phyloP scores from a whole-genome alignment of 2,113 vertebrate species.

The Deroptyus accipitrinus region DNA sequence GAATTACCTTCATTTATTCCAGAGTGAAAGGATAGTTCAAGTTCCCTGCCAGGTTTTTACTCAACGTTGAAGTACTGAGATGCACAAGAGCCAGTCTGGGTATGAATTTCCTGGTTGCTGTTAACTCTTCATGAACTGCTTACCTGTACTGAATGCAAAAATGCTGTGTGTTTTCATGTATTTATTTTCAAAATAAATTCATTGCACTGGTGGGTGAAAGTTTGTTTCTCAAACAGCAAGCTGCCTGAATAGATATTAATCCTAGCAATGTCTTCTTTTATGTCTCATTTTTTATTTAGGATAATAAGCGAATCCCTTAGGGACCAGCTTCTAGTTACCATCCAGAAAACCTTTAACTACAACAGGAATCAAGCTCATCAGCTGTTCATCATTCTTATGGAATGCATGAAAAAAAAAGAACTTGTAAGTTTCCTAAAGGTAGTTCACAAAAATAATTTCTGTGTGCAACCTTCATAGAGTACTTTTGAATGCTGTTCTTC shows the following conservation, averaged over 20 bases:
- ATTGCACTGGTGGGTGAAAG: background rate
- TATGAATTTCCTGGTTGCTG: background rate
- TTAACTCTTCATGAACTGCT: background rate
- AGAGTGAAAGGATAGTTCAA: background rate
- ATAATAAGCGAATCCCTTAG: slow-evolving; percentile 87
- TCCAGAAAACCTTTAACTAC: slow-evolving; percentile 98
- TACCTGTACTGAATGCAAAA: background rate
- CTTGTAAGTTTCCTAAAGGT: slow-evolving; percentile 83
- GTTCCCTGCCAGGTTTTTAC: background rate
- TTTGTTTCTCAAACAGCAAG: background rate
- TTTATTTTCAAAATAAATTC: background rate
- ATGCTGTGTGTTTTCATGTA: background rate
- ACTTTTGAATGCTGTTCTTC: background rate
- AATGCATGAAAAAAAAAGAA: slow-evolving; percentile 98
- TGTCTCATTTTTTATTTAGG: slow-evolving; percentile 70
- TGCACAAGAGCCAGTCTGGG: background rate
- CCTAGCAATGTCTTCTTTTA: background rate
- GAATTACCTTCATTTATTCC: background rate
- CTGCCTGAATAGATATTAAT: background rate
- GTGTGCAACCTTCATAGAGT: background rate
- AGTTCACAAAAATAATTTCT: background rate
- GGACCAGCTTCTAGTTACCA: slow-evolving; percentile 94
- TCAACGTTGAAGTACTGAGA: background rate
- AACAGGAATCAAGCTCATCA: slow-evolving; percentile 90
- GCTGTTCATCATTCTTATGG: slow-evolving; percentile 89